phyloP scores from a whole-genome alignment of 2,113 vertebrate genomes.

The Sinocyclocheilus grahami region DNA sequence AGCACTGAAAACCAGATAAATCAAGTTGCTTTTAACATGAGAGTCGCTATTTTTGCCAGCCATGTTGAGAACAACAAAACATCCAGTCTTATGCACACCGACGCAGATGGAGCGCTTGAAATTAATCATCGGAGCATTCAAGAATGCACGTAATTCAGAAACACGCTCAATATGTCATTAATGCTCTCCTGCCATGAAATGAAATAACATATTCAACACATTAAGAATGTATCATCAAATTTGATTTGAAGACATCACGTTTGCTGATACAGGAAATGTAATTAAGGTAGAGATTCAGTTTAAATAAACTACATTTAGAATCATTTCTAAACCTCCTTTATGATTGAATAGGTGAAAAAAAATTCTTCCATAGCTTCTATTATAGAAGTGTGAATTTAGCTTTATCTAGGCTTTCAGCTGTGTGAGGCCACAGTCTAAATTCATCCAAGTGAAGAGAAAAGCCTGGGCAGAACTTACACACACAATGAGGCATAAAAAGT shows the following conservation, averaged over 20 bases:
- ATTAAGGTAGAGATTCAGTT: not conserved
- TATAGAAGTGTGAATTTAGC: not conserved
- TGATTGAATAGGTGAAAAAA: too few relatives aligned
- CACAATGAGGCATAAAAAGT: not conserved
- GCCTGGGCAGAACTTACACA: not conserved
- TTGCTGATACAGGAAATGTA: conserved; percentile 7
- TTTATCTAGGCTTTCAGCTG: not conserved
- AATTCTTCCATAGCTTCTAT: not conserved
- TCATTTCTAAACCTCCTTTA: not conserved
- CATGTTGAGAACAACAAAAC: conserved; percentile 17
- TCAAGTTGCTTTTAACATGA: not conserved
- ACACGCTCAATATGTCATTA: not conserved
- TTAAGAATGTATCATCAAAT: not conserved
- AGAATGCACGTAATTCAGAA: conserved; percentile 3
- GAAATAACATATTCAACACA: not conserved
- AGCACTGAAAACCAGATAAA: not conserved
- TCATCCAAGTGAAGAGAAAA: not conserved
- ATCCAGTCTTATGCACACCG: not conserved
- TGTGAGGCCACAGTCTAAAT: not conserved
- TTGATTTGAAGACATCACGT: not conserved
- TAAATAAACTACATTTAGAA: conserved; percentile 22
- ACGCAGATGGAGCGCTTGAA: not conserved
- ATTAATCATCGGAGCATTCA: conserved; percentile 27
- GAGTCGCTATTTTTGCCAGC: conserved; percentile 21
- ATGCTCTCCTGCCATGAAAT: not conserved